Conservation (phyloP, 2,113 vertebrate species). For the Hydrochoerus hydrochaeris region DNA sequence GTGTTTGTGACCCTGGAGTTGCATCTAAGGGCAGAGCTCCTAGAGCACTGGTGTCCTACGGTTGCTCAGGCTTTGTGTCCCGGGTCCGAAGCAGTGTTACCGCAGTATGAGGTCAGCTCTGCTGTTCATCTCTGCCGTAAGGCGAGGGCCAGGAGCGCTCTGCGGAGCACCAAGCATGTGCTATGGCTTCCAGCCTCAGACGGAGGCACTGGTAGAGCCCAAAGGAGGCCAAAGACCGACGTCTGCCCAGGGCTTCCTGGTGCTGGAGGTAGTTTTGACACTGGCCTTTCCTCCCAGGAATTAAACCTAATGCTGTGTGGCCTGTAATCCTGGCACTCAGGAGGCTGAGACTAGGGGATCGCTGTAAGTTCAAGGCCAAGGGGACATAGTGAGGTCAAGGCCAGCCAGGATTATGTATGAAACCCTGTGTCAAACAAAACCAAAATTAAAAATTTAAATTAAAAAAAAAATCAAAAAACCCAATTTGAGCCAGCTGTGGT, state of each 20-base stretch:
- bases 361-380: background rate
- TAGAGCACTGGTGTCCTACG: conserved; percentile 23
- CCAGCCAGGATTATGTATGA: background rate
- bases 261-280: background rate
- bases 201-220: background rate
- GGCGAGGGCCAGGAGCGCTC: background rate
- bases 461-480: background rate
- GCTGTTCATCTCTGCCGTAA: background rate
- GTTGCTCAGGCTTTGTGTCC: conserved; percentile 19
- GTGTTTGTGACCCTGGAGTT: background rate
- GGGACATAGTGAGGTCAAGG: background rate
- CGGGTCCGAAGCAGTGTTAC: background rate
- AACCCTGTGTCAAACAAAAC: background rate
- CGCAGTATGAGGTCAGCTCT: background rate
- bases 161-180: too few species aligned
- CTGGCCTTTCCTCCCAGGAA: background rate
- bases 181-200: background rate
- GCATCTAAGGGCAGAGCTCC: conserved; percentile 61
- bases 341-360: background rate
- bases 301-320: background rate
- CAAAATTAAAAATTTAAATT: background rate
- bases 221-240: background rate
- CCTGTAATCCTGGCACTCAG: background rate
- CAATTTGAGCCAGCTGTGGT: background rate
- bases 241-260: background rate